These are phyloP conservation scores for Ectropis grisescens DNA, from an alignment of 1,140 invertebrate genomes.

Conservation along the genomic window DNA sequence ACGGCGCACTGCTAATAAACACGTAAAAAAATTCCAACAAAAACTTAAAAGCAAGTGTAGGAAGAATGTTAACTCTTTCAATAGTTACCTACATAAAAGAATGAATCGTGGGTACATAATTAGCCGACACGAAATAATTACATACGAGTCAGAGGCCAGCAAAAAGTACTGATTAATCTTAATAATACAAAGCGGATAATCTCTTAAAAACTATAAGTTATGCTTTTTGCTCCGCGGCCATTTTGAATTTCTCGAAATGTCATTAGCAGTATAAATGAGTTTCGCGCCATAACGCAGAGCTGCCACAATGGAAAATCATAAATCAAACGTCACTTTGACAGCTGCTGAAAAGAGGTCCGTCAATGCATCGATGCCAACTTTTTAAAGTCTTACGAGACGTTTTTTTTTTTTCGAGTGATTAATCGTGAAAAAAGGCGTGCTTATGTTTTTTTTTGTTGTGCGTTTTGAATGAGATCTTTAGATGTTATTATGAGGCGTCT, in stretches of 20 bases:
- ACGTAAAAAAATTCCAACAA: too few relatives aligned
- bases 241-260: conserved; percentile 41
- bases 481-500: conserved; percentile 2
- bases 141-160: conserved; percentile 1
- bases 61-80: too few relatives aligned
- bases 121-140: conserved; percentile 6
- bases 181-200: conserved; percentile 9
- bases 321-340: conserved; percentile 61
- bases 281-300: conserved; percentile 49
- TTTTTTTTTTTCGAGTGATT: conserved; percentile 37
- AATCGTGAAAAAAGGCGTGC: conserved; percentile 36
- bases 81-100: too few relatives aligned
- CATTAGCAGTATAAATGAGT: conserved; percentile 38
- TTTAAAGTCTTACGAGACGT: conserved; percentile 33
- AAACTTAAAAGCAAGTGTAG: too few relatives aligned
- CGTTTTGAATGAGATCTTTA: conserved; percentile 7
- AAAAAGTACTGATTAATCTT: conserved; percentile 4
- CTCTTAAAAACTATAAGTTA: conserved; percentile 17
- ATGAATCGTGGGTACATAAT: too few relatives aligned
- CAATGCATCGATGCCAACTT: conserved; percentile 60
- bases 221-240: conserved; percentile 17
- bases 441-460: conserved; percentile 6
- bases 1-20: too few relatives aligned
- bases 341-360: conserved; percentile 51
- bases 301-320: conserved; percentile 58